Evolutionary conservation across 2,888 invertebrate species (phyloP).

Genomic region (Nowickia ferox): DNA sequence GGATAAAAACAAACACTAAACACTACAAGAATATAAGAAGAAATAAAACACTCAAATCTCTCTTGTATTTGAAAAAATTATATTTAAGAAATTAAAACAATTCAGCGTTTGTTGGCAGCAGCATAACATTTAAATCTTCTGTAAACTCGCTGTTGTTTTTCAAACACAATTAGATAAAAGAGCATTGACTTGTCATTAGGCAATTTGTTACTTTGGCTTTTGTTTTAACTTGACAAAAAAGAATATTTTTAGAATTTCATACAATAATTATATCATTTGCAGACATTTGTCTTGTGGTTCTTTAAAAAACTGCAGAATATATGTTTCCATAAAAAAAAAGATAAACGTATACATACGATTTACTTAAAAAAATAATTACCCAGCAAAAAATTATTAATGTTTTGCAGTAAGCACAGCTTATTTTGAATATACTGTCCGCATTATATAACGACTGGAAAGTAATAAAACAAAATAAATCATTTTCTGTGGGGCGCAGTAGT

Average conservation of each 20-base stretch:
- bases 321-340: not conserved
- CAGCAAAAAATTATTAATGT: no score
- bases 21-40: no score
- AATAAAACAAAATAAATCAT: no score
- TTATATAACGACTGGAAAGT: no score
- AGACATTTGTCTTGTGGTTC: not conserved
- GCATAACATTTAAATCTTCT: not conserved
- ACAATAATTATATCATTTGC: not conserved
- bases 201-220: not conserved
- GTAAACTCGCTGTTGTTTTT: not conserved
- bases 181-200: not conserved
- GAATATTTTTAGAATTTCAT: no score
- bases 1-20: no score
- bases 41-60: not conserved
- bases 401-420: no score
- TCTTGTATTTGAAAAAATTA: not conserved
- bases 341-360: no score
- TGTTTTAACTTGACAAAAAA: not conserved
- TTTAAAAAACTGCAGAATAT: not conserved
- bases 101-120: not conserved
- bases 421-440: no score
- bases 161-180: not conserved
- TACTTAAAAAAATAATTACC: no score
- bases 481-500: no score
- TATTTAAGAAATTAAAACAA: not conserved